Base-by-base conservation (phyloP, 2,888 invertebrate species). In the Agonopterix alstromeriana region DNA sequence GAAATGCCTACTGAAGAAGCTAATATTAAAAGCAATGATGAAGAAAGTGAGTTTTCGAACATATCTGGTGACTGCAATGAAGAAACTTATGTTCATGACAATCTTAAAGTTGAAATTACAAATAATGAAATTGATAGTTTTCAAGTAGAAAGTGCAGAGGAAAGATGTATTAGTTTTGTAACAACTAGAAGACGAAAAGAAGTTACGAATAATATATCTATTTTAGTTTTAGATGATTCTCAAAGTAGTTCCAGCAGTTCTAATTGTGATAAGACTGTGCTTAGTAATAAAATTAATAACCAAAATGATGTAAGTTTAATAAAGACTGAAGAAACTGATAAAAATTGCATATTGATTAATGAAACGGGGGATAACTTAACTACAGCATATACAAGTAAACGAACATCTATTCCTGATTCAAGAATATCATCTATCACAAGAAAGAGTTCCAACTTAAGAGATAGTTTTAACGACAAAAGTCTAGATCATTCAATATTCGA, bases 171-270 rank as follows among this genome's bases (percentile, higher is more conserved):
- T 7, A 82, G 78, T 65, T 88, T 83, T 73, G 83, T 88, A 2
- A 87, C 83, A 46, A 86, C 79, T 36, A 77, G 87, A 67, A 74
- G 74, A 63, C 67, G 73, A 52, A 78, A 79, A 66, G 69, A 73
- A 55, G 42, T 67, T 1, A 61, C 62, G 40, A 77, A 75, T 56
- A 65, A 78, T 54, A 76, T 81, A 3, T 58, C 71, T 8, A 60
- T 79, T 52, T 68, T 73, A 45, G 58, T 67, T 38, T 70, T 75
- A 51, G 49, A 49, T 49, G 44, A 47, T 44, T 44, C 45, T 17
- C 1, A 14, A 8, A n/a, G 5, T 17, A 45, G 45, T 41, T 4
- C 35, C 3, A 42, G 43, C 38, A 45, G 45, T 35, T 45, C 42
- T 43, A 48, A 53, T 17, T 49, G 48, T 48, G 49, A 57, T 52